A percentile compares a stretch with the other conserved stretches of the same genome.
Conservation (phyloP, 2,113 vertebrate species). For the Zapornia atra region DNA sequence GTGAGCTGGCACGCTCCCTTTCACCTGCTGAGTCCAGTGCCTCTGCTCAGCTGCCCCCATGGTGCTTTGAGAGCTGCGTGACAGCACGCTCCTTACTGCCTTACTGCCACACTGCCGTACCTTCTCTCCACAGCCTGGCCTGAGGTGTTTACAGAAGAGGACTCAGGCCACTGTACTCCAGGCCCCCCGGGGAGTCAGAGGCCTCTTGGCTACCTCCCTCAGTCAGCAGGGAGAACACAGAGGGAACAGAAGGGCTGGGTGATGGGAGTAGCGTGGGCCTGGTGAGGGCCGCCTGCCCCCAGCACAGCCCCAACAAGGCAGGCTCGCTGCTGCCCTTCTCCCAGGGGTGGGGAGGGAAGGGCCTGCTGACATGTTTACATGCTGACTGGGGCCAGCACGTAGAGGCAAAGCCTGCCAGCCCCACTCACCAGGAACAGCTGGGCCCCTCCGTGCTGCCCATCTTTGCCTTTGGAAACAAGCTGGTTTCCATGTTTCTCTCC, state of each 20-base stretch:
- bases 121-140: conserved; percentile 48
- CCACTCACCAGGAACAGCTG: background rate
- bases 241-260: background rate
- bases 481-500: conserved; percentile 51
- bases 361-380: conserved; percentile 27
- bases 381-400: background rate
- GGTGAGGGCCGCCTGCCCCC: background rate
- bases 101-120: conserved; percentile 68
- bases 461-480: conserved; percentile 32
- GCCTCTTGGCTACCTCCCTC: accelerated
- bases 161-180: background rate
- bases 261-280: background rate
- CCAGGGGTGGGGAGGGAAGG: background rate
- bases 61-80: background rate
- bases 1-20: background rate
- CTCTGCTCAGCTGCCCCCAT: background rate
- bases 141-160: conserved; percentile 68
- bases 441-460: background rate
- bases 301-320: background rate
- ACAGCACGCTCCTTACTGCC: conserved; percentile 69
- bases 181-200: background rate
- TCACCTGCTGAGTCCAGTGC: background rate
- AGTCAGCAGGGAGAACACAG: background rate
- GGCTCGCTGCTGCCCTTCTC: background rate
- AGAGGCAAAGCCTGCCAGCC: background rate